A percentile compares a stretch with the other conserved stretches of the same genome.
phyloP scores from a whole-genome alignment of 2,113 vertebrate genomes.

The Planiliza haematocheilus region DNA sequence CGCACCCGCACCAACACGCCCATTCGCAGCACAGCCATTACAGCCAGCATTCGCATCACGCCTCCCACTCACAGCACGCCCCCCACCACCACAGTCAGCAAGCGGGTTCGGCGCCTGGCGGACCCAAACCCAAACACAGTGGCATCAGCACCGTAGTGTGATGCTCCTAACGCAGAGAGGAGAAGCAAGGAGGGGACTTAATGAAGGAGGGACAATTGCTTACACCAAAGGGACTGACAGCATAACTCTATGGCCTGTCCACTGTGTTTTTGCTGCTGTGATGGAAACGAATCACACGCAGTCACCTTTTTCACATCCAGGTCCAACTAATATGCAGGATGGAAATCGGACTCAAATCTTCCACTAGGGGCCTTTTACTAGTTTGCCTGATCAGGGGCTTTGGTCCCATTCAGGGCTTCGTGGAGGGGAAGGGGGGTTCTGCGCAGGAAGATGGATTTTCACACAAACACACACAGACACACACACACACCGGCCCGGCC shows the following conservation, averaged over 20 bases:
- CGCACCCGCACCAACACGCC: conserved; percentile 79
- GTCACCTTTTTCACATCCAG: conserved; percentile 68
- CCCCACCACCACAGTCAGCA: conserved; percentile 87
- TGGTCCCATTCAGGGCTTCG: conserved; percentile 58
- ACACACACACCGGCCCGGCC: conserved; percentile 28
- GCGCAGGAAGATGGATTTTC: conserved; percentile 64
- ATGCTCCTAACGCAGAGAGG: conserved; percentile 56
- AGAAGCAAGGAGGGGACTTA: conserved; percentile 35
- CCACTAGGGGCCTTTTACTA: conserved; percentile 77
- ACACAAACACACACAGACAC: conserved; percentile 26
- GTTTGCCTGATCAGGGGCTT: conserved; percentile 56
- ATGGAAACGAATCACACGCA: conserved; percentile 66
- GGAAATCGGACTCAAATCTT: conserved; percentile 75
- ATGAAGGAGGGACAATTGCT: conserved; percentile 63
- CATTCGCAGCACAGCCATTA: conserved; percentile 81
- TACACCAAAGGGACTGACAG: conserved; percentile 82
- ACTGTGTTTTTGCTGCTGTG: conserved; percentile 82
- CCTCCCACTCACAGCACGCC: conserved; percentile 81
- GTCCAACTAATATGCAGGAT: conserved; percentile 75
- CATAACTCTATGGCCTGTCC: conserved; percentile 78
- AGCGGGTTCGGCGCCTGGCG: conserved; percentile 75
- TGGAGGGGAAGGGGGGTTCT: conserved; percentile 20
- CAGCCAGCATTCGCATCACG: conserved; percentile 81
- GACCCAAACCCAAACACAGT: conserved; percentile 93
- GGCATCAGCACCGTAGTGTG: conserved; percentile 98